Evolutionary conservation across 2,888 invertebrate genomes (phyloP).

Genomic region (Allygus modestus): DNA sequence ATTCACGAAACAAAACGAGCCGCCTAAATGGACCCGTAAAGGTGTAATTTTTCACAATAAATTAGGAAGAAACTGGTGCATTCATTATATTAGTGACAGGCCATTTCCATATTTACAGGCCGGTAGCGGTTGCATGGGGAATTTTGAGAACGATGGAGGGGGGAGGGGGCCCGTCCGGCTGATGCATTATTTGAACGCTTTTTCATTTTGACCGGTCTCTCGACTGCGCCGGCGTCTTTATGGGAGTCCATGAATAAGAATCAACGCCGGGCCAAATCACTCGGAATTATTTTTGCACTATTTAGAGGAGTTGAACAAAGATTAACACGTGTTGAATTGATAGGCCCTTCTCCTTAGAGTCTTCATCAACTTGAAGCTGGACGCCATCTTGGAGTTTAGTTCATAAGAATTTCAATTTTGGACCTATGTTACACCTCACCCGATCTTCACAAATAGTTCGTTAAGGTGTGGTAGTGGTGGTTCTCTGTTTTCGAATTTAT

Average conservation of each 20-base stretch:
- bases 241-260: constrained; percentile 23
- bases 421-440: too few species aligned
- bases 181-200: neutral
- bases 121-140: constrained; percentile 19
- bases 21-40: constrained; percentile 17
- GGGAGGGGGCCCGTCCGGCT: neutral
- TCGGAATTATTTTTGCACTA: neutral
- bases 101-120: constrained; percentile 17
- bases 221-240: neutral
- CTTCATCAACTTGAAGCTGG: too few species aligned
- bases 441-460: too few species aligned
- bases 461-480: too few species aligned
- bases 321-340: too few species aligned
- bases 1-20: constrained; percentile 29
- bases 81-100: constrained; percentile 20
- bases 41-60: constrained; percentile 47
- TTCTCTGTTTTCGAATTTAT: too few species aligned
- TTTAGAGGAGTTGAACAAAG: too few species aligned
- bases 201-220: neutral
- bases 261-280: neutral
- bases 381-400: too few species aligned
- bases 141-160: neutral
- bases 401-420: too few species aligned
- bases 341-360: too few species aligned
- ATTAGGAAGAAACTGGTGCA: constrained; percentile 41